These are phyloP conservation scores for Chrysoperla carnea DNA, from an alignment of 1,140 invertebrate species.

Conservation along the genomic window DNA sequence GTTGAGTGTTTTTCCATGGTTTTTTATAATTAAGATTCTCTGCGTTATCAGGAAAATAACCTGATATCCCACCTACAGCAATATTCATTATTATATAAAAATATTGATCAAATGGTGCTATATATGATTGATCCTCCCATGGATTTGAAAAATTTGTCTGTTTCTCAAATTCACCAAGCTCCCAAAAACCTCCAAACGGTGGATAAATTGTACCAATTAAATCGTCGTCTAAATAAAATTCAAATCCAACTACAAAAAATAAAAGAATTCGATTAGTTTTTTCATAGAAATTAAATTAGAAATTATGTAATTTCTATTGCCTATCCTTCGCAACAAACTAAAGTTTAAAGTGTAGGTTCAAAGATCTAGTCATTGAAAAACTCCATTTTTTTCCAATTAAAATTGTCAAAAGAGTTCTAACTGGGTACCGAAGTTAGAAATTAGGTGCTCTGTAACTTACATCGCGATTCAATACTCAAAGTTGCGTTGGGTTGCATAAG, in stretches of 20 bases:
- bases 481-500: too few species aligned
- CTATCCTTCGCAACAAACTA: too few species aligned
- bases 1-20: conserved; percentile 26
- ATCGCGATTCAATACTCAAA: too few species aligned
- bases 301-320: conserved; percentile 5
- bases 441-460: too few species aligned
- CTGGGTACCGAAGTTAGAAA: too few species aligned
- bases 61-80: conserved; percentile 28
- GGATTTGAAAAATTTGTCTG: conserved; percentile 6
- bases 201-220: conserved; percentile 10
- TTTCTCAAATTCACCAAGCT: conserved; percentile 14
- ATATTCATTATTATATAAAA: conserved; percentile 30
- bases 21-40: conserved; percentile 17
- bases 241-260: conserved; percentile 4
- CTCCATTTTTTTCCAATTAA: too few species aligned
- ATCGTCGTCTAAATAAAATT: conserved; percentile 10
- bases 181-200: conserved; percentile 18
- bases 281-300: not conserved
- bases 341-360: too few species aligned
- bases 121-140: conserved; percentile 17
- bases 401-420: too few species aligned
- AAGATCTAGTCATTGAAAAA: too few species aligned
- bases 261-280: not conserved
- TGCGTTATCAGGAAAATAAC: conserved; percentile 26
- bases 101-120: conserved; percentile 31